Base-by-base conservation (phyloP, 2,113 vertebrate species). In the Lophius piscatorius region DNA sequence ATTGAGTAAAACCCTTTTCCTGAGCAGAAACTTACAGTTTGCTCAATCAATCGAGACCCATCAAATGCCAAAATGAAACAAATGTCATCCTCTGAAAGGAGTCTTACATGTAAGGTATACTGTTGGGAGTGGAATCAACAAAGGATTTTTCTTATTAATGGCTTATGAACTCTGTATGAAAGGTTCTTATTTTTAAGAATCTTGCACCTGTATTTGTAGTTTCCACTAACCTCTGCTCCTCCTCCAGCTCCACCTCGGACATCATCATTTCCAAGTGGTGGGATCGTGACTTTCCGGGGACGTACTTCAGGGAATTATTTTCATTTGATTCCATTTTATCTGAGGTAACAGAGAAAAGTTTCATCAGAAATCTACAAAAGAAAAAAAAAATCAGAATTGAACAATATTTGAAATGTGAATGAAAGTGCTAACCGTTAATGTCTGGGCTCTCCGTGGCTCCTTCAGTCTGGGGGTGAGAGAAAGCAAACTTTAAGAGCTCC, bases 171-270 rank as follows among this genome's bases (percentile, higher is more conserved):
- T 12, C 16, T 39, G 13, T 22, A 21, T 28, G 13, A 14, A 20
- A 2, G 16, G 11, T 21, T 21, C 9, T 13, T 9, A 6, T 18
- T 42, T 20, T 16, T 49, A 8, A 21, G 18, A 51, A 22, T 16
- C 16, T 0, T 18, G 7, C 2, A 0, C 0, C 23, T 31, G 7
- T 44, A 16, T 52, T 46, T 61, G 47, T 46, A 38, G 33, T 57
- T 41, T 58, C 47, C 9, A 80, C 81, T 78, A 26, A 98, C 97
- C 95, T 95, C 81, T 94, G 94, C 42, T 98, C 96, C 81, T 97
- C 95, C 78, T 97, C 93, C 17, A 97, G 83, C 51, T 98, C 95
- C 61, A 97, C 94, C 86, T 88, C 91, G 80, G 94, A 95, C 94
- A 98, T 93, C 94, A 95, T 95, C 74, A 88, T 91, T 82, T 94